These are phyloP conservation scores for Onchidella celtica DNA, from an alignment of 2,888 invertebrate genomes.

Conservation along the genomic window DNA sequence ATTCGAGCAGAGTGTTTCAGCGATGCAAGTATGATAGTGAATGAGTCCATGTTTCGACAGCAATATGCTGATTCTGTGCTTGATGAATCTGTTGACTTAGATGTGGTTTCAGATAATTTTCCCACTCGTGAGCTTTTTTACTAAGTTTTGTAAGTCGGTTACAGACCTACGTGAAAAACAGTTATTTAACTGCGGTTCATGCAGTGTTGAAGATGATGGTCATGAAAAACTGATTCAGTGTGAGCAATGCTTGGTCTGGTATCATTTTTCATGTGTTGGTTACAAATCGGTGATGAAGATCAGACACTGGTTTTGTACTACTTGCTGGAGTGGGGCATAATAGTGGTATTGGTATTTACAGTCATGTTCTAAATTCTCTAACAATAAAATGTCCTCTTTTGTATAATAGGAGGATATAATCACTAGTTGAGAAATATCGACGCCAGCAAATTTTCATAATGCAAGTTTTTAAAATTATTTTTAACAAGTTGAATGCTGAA, in stretches of 20 bases:
- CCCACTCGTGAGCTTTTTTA: constrained; percentile 7
- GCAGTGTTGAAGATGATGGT: not conserved
- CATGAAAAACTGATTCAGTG: constrained; percentile 4
- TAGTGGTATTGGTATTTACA: not conserved
- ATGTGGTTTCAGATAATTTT: constrained; percentile 2
- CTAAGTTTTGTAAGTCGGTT: not conserved
- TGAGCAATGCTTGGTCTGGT: constrained; percentile 16
- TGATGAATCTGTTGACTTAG: not conserved
- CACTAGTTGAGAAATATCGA: too few relatives aligned
- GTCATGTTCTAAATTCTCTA: too few relatives aligned
- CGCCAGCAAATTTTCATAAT: too few relatives aligned
- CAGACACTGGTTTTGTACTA: constrained; percentile 12
- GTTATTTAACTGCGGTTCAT: constrained; percentile 14
- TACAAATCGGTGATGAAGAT: constrained; percentile 3
- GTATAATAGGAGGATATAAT: too few relatives aligned
- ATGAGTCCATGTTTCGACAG: constrained; percentile 9
- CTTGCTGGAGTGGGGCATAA: not conserved
- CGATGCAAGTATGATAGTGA: not conserved
- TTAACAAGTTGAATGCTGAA: too few relatives aligned
- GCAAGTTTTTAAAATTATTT: too few relatives aligned
- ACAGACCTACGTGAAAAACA: not conserved
- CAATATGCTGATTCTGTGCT: not conserved
- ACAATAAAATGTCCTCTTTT: too few relatives aligned
- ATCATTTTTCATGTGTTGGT: constrained; percentile 8
- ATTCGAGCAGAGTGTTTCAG: not conserved